Evolutionary conservation across 2,888 invertebrate genomes (phyloP), one percentile per base, ranked within the genome.

Genomic region (Camponotus fellah): DNA sequence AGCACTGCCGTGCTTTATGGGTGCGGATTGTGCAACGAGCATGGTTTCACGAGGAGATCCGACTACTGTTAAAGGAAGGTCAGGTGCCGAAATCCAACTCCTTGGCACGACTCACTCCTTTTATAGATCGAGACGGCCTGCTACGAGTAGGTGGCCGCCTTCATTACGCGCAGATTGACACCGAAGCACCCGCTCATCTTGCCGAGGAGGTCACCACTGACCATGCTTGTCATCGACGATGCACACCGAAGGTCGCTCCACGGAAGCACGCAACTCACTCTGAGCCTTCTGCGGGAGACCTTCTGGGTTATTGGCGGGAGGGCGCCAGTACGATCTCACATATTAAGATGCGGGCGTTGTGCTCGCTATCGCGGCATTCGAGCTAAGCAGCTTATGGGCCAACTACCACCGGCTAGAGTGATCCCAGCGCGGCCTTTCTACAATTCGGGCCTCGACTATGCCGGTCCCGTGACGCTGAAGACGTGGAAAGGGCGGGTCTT

Each of bases 311-410:
- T 56, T 21, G 56, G 56, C 0, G 56, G 56, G 3, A 56, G 56
- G 21, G 21, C 21, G 9, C 56, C 56, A 0, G 17, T 62, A 0
- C 2, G 34, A 1, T 62, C 17, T 0, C 6, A 5, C 1, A 37
- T 37, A 3, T 0, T 0, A 2, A 26, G 26, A 26, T 26, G n/a
- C n/a, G n/a, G n/a, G n/a, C n/a, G n/a, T n/a, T n/a, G n/a, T n/a
- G n/a, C n/a, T n/a, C n/a, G n/a, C 8, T 62, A 9, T 3, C 26
- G 0, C 17, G 3, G 8, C 0, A 1, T 6, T 0, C 3, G 34
- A 8, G 62, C 62, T 0, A 0, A 60, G 0, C 34, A 62, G 3
- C 2, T 62, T 0, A 17, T 62, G 34, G 34, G 17, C 0, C 62
- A 62, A 10, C 6, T 62, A 12, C 32, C 62, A 0, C 1, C 8